phyloP scores from a whole-genome alignment of 1,140 invertebrate genomes.

The Pseudomyrmex sp. region DNA sequence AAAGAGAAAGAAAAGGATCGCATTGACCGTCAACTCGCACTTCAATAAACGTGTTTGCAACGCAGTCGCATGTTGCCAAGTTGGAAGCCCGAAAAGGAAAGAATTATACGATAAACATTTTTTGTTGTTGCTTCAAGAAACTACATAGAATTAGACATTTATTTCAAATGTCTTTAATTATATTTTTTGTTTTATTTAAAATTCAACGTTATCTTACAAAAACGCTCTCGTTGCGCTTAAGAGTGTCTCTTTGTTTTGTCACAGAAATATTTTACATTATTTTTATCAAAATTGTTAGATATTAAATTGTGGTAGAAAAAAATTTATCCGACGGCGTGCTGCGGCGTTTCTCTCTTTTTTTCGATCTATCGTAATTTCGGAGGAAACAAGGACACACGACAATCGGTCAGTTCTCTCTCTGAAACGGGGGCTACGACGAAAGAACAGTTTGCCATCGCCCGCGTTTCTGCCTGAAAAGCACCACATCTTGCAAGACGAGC shows the following conservation, averaged over 20 bases:
- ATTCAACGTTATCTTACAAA: too few species aligned
- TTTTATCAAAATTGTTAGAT: neutral
- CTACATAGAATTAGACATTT: too few species aligned
- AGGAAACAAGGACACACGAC: neutral
- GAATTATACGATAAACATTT: neutral
- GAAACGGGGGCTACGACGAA: slow-evolving; percentile 49
- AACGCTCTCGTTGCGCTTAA: too few species aligned
- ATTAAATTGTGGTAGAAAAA: neutral
- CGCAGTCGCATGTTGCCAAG: neutral
- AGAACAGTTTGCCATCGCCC: slow-evolving; percentile 51
- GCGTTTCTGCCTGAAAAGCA: slow-evolving; percentile 8
- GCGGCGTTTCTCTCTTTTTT: neutral
- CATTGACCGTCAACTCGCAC: slow-evolving; percentile 15
- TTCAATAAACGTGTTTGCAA: neutral
- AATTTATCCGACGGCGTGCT: neutral
- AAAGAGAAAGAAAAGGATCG: neutral
- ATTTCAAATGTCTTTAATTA: too few species aligned
- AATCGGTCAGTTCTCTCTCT: slow-evolving; percentile 10
- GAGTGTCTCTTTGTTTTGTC: neutral
- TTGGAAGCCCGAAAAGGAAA: neutral
- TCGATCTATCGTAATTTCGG: slow-evolving; percentile 15
- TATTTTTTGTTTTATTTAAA: too few species aligned
- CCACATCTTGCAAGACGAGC: slow-evolving; percentile 49
- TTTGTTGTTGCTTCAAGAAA: too few species aligned
- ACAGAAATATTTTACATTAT: neutral